These are phyloP conservation scores for Chrysochloris asiatica DNA, from an alignment of 2,113 vertebrate genomes.

Conservation along the genomic window DNA sequence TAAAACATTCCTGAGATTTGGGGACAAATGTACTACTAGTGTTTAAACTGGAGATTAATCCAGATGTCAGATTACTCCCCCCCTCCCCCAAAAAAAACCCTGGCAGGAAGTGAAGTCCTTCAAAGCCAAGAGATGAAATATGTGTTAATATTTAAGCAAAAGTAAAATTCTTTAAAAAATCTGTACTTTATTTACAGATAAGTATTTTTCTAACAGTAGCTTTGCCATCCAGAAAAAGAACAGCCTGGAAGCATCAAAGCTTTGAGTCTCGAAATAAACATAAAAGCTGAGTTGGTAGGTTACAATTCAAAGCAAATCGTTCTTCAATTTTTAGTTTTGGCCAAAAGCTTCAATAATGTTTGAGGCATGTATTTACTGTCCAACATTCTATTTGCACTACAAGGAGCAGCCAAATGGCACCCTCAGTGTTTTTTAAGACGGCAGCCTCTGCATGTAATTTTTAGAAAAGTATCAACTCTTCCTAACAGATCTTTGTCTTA, in stretches of 20 bases:
- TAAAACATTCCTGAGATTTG: slow-evolving; percentile 86
- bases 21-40: slow-evolving; percentile 70
- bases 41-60: slow-evolving; percentile 10
- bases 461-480: neutral
- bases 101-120: slow-evolving; percentile 13
- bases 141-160: slow-evolving; percentile 14
- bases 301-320: neutral
- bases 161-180: slow-evolving; percentile 53
- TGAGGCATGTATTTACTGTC: slow-evolving; percentile 35
- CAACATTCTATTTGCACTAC: neutral
- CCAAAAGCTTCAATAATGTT: neutral
- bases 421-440: neutral
- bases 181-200: slow-evolving; percentile 33
- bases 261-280: neutral
- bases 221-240: slow-evolving; percentile 43
- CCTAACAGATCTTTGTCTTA: slow-evolving; percentile 30
- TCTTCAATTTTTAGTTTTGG: neutral
- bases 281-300: neutral
- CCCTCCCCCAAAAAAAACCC: too few species aligned
- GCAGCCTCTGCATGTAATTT: slow-evolving; percentile 47
- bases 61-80: slow-evolving; percentile 37
- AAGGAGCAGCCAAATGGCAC: slow-evolving; percentile 54
- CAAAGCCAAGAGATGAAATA: slow-evolving; percentile 45
- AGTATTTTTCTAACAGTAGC: slow-evolving; percentile 60
- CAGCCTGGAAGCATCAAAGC: slow-evolving; percentile 38